Conservation (phyloP, 2,888 invertebrate species). For the Ophion costatus region DNA sequence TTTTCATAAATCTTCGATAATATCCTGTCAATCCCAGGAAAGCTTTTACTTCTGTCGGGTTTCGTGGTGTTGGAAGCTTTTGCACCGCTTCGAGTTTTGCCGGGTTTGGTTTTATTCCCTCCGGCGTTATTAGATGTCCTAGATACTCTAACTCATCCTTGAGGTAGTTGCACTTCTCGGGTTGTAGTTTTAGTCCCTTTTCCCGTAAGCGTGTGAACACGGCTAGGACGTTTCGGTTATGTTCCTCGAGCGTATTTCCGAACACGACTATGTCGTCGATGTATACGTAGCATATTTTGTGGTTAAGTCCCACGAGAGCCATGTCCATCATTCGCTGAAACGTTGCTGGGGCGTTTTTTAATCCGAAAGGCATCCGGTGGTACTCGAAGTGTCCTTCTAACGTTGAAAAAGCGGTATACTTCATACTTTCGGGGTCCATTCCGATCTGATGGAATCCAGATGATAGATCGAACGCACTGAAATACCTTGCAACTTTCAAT, state of each 20-base stretch:
- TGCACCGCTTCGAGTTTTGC: conserved; percentile 60
- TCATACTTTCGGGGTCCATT: conserved; percentile 38
- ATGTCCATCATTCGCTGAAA: conserved; percentile 59
- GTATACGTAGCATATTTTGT: conserved; percentile 56
- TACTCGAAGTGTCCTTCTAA: conserved; percentile 53
- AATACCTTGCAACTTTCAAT: conserved; percentile 66
- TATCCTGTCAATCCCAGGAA: too few relatives aligned
- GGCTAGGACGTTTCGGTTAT: conserved; percentile 48
- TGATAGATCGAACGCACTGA: conserved; percentile 70
- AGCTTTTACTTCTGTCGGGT: conserved; percentile 64
- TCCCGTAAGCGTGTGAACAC: conserved; percentile 53
- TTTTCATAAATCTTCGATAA: too few relatives aligned
- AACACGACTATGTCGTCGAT: conserved; percentile 65
- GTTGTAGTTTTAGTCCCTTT: conserved; percentile 50
- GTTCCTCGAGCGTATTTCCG: conserved; percentile 53
- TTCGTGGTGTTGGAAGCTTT: conserved; percentile 64
- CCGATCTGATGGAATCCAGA: conserved; percentile 71
- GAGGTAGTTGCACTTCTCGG: conserved; percentile 1
- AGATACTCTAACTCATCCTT: neutral
- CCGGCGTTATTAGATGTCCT: conserved; percentile 52
- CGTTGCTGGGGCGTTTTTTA: conserved; percentile 49
- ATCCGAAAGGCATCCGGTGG: conserved; percentile 54
- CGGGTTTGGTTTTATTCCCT: conserved; percentile 68
- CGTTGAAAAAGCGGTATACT: conserved; percentile 53
- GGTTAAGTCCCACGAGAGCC: conserved; percentile 44